A percentile compares a stretch with the other conserved stretches of the same genome.
These are phyloP conservation scores for Callipepla californica DNA, from an alignment of 2,113 vertebrate species.

Conservation along the genomic window DNA sequence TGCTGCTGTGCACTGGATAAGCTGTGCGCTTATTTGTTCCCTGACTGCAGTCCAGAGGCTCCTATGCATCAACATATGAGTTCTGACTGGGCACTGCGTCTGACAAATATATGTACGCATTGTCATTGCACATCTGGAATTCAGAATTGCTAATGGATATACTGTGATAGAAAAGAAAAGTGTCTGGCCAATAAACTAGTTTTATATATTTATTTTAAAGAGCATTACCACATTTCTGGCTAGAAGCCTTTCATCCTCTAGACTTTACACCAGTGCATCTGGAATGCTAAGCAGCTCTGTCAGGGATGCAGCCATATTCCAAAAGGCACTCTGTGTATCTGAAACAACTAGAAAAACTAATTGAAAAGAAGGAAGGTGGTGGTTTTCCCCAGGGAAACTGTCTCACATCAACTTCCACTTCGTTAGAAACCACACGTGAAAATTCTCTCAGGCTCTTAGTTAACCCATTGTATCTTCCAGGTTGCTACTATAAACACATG, in stretches of 20 bases:
- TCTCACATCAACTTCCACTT: not conserved
- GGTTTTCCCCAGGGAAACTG: not conserved
- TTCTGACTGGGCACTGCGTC: conserved; percentile 52
- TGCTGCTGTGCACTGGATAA: conserved; percentile 38
- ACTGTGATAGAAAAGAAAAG: conserved; percentile 71
- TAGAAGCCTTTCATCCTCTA: conserved; percentile 55
- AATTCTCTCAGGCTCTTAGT: not conserved
- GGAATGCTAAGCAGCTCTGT: conserved; percentile 67
- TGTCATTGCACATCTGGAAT: conserved; percentile 74
- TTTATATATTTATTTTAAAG: conserved; percentile 73
- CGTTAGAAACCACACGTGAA: not conserved
- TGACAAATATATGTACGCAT: conserved; percentile 47
- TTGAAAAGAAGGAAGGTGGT: conserved; percentile 29
- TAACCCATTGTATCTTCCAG: not conserved
- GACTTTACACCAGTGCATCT: conserved; percentile 68
- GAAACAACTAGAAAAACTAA: conserved; percentile 15
- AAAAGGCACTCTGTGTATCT: not conserved
- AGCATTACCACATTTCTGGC: conserved; percentile 74
- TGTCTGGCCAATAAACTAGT: conserved; percentile 74
- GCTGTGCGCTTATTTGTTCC: conserved; percentile 15
- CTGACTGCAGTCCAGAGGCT: conserved; percentile 50
- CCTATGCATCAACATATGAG: conserved; percentile 46
- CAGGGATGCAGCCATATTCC: conserved; percentile 19
- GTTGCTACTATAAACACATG: accelerated
- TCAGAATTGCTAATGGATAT: conserved; percentile 69